Base-by-base conservation (phyloP, 2,888 invertebrate species). In the Polydrusus pterygomalis region DNA sequence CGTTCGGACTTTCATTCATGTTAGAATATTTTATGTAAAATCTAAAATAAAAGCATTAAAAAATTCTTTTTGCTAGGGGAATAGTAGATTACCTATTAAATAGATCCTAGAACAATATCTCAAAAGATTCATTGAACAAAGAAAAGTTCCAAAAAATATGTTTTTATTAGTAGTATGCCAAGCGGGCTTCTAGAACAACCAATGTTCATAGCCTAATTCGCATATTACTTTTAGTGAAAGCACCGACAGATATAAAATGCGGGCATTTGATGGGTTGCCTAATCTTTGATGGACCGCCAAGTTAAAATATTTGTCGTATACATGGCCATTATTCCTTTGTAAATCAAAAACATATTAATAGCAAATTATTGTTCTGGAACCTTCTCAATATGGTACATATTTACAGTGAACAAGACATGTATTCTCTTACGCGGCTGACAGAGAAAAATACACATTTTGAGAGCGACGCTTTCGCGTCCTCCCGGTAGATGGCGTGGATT, bases 401-500 rank as follows among this genome's bases (percentile, higher is more conserved):
- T 25, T 60, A 38, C 58, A 60, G 17, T 38, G 38, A 60, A 18
- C n/a, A 30, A n/a, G 7, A 56, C 13, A 60, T 60, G 38, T 60
- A 60, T 60, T 38, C 38, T 60, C 38, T 60, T 38, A 60, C 58
- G 38, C 58, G 58, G 47, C 47, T 47, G 64, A 47, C 17, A 17
- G n/a, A 49, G 25, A 49, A 17, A 64, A 15, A 58, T 43, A 60
- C 60, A 47, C 18, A 69, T 58, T 45, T 45, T 30, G 43, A 20
- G 43, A 69, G 45, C 30, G 15, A 58, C 25, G 38, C 38, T 54
- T 54, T 54, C 11, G 18, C 72, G 45, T 69, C 72, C 76, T 72
- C 69, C 49, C 72, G 72, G 43, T 68, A 80, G 77, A 77, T 80
- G 80, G 78, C 81, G 82, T 81, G 81, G 80, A 81, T 80, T 80